Evolutionary conservation across 2,888 invertebrate genomes (phyloP).

Genomic region (Drosophila limbata): DNA sequence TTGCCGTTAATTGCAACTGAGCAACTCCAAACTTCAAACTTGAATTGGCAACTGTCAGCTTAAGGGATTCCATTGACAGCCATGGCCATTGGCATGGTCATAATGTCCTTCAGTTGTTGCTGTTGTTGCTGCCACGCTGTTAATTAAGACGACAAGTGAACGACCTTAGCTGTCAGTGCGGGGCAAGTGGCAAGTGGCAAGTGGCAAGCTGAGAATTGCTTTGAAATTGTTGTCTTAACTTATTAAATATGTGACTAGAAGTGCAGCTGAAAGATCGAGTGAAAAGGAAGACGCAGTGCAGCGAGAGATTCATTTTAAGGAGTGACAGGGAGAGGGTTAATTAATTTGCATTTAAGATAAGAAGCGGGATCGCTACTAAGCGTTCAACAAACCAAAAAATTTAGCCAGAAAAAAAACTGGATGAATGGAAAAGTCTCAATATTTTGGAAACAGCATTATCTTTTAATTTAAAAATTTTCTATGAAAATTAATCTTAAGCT

Average conservation of each 20-base stretch:
- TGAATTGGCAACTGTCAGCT: constrained; percentile 62
- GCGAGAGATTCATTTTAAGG: background rate
- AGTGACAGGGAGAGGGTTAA: background rate
- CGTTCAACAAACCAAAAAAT: no score
- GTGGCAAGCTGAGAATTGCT: constrained; percentile 9
- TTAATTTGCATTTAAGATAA: background rate
- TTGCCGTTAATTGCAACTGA: constrained; percentile 60
- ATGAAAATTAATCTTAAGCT: no score
- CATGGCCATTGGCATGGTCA: constrained; percentile 64
- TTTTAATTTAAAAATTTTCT: no score
- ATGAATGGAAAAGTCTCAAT: background rate
- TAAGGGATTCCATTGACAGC: constrained; percentile 75
- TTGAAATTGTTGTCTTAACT: constrained; percentile 39
- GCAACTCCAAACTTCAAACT: constrained; percentile 28
- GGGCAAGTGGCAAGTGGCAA: constrained; percentile 13
- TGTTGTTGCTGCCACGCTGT: constrained; percentile 54
- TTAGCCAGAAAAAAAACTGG: no score
- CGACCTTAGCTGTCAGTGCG: constrained; percentile 72
- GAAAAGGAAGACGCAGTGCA: background rate
- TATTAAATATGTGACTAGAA: constrained; percentile 48
- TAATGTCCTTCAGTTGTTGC: constrained; percentile 66
- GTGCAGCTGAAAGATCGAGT: constrained; percentile 3
- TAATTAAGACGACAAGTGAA: constrained; percentile 82
- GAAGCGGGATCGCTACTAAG: background rate
- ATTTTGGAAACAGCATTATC: background rate